Evolutionary conservation across 2,797 vertebrate species (phyloP).

Genomic region (Pterois miles): DNA sequence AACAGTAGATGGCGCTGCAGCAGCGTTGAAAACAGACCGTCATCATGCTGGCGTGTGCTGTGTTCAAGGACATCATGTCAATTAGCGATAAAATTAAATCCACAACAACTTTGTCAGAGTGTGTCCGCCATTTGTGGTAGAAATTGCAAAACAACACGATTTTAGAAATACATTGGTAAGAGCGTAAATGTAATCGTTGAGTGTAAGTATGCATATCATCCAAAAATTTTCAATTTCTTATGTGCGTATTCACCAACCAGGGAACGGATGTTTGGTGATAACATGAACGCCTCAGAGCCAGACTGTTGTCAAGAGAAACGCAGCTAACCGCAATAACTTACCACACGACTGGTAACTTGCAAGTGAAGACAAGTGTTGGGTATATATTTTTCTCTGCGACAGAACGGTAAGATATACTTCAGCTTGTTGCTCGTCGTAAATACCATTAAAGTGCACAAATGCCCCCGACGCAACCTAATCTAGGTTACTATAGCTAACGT

Average conservation of each 20-base stretch:
- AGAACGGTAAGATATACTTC: neutral
- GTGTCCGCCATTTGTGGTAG: fast-evolving
- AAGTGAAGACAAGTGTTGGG: constrained; percentile 3
- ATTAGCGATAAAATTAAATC: fast-evolving
- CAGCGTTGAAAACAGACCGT: neutral
- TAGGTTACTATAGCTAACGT: neutral
- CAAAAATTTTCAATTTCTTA: neutral
- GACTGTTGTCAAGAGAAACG: constrained; percentile 60
- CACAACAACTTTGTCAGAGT: neutral
- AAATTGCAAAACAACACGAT: fast-evolving
- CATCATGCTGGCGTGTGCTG: neutral
- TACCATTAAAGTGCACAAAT: neutral
- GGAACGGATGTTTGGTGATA: neutral
- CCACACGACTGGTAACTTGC: neutral
- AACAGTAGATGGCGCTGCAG: constrained; percentile 31
- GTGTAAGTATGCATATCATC: fast-evolving
- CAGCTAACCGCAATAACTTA: constrained; percentile 16
- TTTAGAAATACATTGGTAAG: fast-evolving
- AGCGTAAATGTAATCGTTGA: neutral
- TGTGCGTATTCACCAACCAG: fast-evolving
- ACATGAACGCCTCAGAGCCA: constrained; percentile 34
- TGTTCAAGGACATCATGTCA: constrained; percentile 37
- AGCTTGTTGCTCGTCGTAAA: neutral
- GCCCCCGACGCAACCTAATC: neutral
- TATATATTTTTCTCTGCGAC: neutral